These are phyloP conservation scores for Sinodicranocentrus sp. DNA, from an alignment of 2,888 invertebrate species.

Conservation along the genomic window DNA sequence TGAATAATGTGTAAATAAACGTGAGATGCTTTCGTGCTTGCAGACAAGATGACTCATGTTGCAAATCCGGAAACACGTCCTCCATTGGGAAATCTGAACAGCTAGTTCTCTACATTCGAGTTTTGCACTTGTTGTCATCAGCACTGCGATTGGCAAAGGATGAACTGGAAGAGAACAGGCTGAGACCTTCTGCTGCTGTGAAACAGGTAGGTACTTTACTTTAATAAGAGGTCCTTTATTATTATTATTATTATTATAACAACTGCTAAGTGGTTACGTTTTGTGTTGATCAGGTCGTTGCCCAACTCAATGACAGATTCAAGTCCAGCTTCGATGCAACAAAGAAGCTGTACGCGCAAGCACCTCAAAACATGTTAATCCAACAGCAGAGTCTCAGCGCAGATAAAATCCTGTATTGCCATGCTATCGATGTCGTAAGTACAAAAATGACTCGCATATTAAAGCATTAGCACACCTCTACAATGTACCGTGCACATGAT, in stretches of 20 bases:
- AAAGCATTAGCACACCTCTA: background rate
- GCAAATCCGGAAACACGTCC: conserved; percentile 69
- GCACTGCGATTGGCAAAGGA: conserved; percentile 93
- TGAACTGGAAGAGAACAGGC: conserved; percentile 89
- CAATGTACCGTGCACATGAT: no score
- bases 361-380: conserved; percentile 74
- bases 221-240: no score
- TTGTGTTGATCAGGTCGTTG: conserved; percentile 76
- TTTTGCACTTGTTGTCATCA: conserved; percentile 96
- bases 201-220: conserved; percentile 85
- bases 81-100: conserved; percentile 83
- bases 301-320: conserved; percentile 76
- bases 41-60: conserved; percentile 71
- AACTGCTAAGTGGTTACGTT: no score
- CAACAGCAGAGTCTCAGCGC: conserved; percentile 83
- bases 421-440: conserved; percentile 97
- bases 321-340: conserved; percentile 76
- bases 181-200: conserved; percentile 94
- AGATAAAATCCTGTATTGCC: conserved; percentile 97
- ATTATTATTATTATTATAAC: no score
- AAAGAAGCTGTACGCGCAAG: conserved; percentile 76
- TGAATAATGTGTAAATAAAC: no score
- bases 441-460: conserved; percentile 25
- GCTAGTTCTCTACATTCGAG: conserved; percentile 91
- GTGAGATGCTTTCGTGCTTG: no score